Evolutionary conservation across 2,888 invertebrate genomes (phyloP).

Genomic region (Meloe dianella): DNA sequence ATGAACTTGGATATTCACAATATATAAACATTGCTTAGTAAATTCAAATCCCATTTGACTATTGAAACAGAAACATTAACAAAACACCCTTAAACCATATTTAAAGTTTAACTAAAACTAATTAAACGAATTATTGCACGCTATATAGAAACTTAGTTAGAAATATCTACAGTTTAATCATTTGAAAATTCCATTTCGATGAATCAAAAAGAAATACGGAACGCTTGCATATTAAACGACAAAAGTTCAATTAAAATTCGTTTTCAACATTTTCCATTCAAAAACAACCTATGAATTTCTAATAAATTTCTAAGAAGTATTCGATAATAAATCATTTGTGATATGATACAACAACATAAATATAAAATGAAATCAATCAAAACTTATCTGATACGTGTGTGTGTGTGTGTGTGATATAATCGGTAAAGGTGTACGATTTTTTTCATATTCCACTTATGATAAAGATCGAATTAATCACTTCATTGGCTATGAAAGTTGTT

Average conservation of each 20-base stretch:
- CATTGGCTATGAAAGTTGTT: conserved; percentile 25
- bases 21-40: not conserved
- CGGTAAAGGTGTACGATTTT: not conserved
- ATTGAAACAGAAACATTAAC: not conserved
- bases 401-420: not conserved
- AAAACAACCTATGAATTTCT: not conserved
- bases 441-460: not conserved
- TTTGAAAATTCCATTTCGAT: too few species aligned
- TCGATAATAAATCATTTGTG: too few species aligned
- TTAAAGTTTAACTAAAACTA: not conserved
- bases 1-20: not conserved
- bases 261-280: not conserved
- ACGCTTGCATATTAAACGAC: not conserved
- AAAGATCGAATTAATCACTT: conserved; percentile 26
- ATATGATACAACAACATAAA: not conserved
- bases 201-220: not conserved
- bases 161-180: too few species aligned
- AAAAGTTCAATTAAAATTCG: not conserved
- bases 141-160: too few species aligned
- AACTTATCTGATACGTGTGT: not conserved
- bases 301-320: not conserved
- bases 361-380: not conserved
- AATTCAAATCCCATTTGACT: not conserved
- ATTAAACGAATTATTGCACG: too few species aligned
- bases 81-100: not conserved